Conservation (phyloP, 2,888 invertebrate species). For the Podotricha telesiphe region DNA sequence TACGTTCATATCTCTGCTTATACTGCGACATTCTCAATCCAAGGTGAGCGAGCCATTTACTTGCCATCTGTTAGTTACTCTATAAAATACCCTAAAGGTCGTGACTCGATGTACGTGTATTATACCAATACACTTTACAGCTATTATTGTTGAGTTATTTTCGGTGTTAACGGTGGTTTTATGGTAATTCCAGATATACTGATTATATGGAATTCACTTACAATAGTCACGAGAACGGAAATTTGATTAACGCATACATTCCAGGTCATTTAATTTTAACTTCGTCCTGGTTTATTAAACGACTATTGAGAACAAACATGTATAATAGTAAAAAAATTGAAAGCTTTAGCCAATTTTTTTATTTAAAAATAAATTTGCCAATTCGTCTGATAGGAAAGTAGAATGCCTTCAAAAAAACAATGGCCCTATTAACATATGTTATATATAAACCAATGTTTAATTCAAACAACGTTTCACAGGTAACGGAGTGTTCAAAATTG, state of each 20-base stretch:
- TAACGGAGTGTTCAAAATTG: constrained; percentile 99
- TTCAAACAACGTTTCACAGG: constrained; percentile 66
- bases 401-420: constrained; percentile 37
- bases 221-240: constrained; percentile 40
- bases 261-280: constrained; percentile 35
- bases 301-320: not conserved
- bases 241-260: constrained; percentile 31
- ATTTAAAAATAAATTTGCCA: constrained; percentile 26
- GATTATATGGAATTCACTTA: constrained; percentile 38
- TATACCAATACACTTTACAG: constrained; percentile 52
- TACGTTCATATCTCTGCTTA: constrained; percentile 42
- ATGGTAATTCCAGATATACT: constrained; percentile 47
- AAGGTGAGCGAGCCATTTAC: constrained; percentile 67
- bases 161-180: constrained; percentile 46
- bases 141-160: constrained; percentile 50
- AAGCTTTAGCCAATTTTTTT: not conserved
- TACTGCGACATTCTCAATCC: constrained; percentile 63
- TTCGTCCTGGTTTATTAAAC: constrained; percentile 13
- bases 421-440: constrained; percentile 39
- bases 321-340: not conserved
- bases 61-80: constrained; percentile 54
- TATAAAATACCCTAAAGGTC: constrained; percentile 57
- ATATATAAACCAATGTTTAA: constrained; percentile 58
- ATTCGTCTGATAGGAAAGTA: constrained; percentile 24
- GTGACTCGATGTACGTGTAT: constrained; percentile 59